phyloP scores from a whole-genome alignment of 2,888 invertebrate genomes.

The Lasioglossum lativentre region DNA sequence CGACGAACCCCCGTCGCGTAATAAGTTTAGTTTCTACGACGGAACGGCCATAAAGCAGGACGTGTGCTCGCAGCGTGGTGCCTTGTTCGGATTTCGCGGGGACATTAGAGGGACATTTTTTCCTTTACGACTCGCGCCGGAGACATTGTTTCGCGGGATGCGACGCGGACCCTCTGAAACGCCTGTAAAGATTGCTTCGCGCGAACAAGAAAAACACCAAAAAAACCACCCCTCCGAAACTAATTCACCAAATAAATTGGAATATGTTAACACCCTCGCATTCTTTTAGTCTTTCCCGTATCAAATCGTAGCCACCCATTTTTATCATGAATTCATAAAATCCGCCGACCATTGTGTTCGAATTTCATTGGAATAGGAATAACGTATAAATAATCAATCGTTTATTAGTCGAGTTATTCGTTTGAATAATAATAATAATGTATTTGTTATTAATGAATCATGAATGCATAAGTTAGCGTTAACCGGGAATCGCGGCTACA shows the following conservation, averaged over 20 bases:
- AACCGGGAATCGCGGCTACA: not conserved
- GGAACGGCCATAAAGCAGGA: constrained; percentile 82
- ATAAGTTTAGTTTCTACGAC: constrained; percentile 84
- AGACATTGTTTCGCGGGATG: constrained; percentile 19
- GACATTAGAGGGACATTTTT: constrained; percentile 43
- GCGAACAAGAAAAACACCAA: not conserved
- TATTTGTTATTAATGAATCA: not conserved
- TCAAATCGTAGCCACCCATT: no score
- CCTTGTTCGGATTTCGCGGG: constrained; percentile 69
- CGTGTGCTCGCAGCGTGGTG: constrained; percentile 73
- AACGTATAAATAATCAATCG: not conserved
- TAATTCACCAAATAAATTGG: not conserved
- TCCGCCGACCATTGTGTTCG: not conserved
- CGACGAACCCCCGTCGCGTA: constrained; percentile 76
- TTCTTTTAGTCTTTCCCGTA: not conserved
- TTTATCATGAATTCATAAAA: not conserved
- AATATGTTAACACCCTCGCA: not conserved
- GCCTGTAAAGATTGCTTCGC: not conserved
- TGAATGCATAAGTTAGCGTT: not conserved
- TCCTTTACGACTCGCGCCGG: constrained; percentile 37
- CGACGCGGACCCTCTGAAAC: not conserved
- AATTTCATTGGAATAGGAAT: not conserved
- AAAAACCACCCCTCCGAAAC: not conserved
- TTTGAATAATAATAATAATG: not conserved
- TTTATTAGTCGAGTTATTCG: not conserved